phyloP scores from a whole-genome alignment of 2,113 vertebrate genomes.

The Pachyramphus minor region DNA sequence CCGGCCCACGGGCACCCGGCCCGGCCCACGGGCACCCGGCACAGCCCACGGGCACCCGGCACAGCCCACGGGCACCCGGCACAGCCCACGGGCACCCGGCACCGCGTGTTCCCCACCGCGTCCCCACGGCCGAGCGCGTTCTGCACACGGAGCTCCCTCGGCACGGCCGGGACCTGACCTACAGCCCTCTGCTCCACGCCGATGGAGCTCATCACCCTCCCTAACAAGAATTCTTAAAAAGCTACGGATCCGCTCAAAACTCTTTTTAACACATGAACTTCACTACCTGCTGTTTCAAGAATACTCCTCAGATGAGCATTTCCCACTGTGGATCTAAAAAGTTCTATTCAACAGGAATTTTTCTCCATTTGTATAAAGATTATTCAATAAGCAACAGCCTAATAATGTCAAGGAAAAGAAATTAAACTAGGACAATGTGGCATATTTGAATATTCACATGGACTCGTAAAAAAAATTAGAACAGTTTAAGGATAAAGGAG shows the following conservation, averaged over 20 bases:
- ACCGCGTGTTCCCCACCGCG: too few relatives aligned
- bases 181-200: background rate
- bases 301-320: too few relatives aligned
- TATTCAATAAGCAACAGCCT: background rate
- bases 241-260: accelerated
- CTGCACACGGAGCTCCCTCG: background rate
- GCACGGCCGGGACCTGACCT: background rate
- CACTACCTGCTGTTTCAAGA: background rate
- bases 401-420: background rate
- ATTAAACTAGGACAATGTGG: background rate
- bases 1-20: background rate
- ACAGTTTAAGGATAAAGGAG: background rate
- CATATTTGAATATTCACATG: accelerated
- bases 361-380: background rate
- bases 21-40: background rate
- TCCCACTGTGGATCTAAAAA: background rate
- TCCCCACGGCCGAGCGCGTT: background rate
- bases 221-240: accelerated
- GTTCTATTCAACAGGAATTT: background rate
- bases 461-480: background rate
- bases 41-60: background rate
- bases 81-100: too few relatives aligned
- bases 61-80: too few relatives aligned
- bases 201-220: background rate
- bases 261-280: too few relatives aligned